Conservation (phyloP, 2,113 vertebrate genomes). For the Rissa tridactyla region DNA sequence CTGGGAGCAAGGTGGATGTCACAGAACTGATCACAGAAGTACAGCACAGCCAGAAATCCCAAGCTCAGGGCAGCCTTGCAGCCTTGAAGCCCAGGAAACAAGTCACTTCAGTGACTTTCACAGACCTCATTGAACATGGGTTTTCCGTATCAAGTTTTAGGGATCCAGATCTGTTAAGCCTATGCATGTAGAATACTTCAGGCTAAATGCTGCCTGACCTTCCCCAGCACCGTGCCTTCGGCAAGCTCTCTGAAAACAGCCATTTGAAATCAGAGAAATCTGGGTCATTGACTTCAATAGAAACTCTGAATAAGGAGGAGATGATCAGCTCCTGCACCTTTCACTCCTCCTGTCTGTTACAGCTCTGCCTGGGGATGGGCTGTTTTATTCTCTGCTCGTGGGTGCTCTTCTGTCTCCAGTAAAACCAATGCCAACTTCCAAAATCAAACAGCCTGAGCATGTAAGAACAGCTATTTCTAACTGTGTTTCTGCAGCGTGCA, state of each 20-base stretch:
- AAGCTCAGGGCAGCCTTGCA: neutral
- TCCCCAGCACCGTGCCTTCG: neutral
- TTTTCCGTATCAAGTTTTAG: neutral
- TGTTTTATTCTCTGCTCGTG: conserved; percentile 31
- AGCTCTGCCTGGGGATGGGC: conserved; percentile 37
- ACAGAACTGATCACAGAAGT: neutral
- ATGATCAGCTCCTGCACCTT: conserved; percentile 47
- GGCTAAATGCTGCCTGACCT: conserved; percentile 45
- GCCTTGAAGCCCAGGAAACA: neutral
- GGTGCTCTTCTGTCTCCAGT: conserved; percentile 40
- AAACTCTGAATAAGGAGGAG: conserved; percentile 33
- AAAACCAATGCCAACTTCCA: conserved; percentile 54
- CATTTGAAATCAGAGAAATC: conserved; percentile 56
- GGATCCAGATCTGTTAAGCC: neutral
- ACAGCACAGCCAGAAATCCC: neutral
- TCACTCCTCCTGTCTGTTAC: conserved; percentile 30
- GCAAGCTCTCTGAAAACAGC: conserved; percentile 47
- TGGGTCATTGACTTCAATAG: conserved; percentile 58
- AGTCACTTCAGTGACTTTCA: neutral
- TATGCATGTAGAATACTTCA: neutral
- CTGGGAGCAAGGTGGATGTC: neutral
- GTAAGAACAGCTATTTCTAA: conserved; percentile 68
- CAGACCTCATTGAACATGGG: neutral
- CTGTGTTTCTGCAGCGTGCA: conserved; percentile 22
- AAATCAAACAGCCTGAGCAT: conserved; percentile 66